A percentile compares a stretch with the other conserved stretches of the same genome.
Evolutionary conservation across 2,113 vertebrate genomes (phyloP).

Genomic region (Tragelaphus strepsiceros): DNA sequence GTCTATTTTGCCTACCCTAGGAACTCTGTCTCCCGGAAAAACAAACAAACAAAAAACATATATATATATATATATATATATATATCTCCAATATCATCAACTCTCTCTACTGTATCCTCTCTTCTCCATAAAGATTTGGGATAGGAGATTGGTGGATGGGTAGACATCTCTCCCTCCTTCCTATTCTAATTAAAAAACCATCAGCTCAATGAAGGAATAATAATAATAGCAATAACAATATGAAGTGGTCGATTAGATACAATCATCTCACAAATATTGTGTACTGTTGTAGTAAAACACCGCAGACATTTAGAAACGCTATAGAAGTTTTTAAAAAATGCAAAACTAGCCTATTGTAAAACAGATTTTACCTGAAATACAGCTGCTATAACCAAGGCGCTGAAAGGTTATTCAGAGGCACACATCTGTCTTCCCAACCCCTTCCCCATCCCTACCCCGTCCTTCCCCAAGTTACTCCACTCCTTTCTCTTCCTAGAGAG

Average conservation of each 20-base stretch:
- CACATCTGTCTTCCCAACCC: constrained; percentile 88
- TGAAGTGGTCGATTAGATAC: constrained; percentile 73
- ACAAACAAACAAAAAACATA: neutral
- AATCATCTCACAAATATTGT: constrained; percentile 85
- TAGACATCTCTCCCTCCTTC: constrained; percentile 40
- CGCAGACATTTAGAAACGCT: constrained; percentile 81
- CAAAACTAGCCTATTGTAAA: constrained; percentile 86
- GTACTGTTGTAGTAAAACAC: constrained; percentile 84
- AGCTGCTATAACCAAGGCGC: constrained; percentile 93
- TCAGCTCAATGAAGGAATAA: constrained; percentile 57
- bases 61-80: neutral
- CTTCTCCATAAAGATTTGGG: constrained; percentile 15
- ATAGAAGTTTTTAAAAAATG: constrained; percentile 81
- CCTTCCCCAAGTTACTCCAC: constrained; percentile 1
- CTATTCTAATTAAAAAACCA: constrained; percentile 54
- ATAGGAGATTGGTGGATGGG: neutral
- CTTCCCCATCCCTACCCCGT: neutral
- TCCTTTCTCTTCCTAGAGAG: constrained; percentile 80
- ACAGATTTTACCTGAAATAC: constrained; percentile 88
- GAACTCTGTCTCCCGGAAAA: neutral
- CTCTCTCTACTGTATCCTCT: constrained; percentile 34
- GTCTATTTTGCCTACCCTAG: constrained; percentile 16
- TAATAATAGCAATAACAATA: constrained; percentile 56
- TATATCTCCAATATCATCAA: neutral
- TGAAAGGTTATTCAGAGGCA: constrained; percentile 96